Evolutionary conservation across 2,797 vertebrate genomes (phyloP).

Genomic region (Sebastolobus altivelis): DNA sequence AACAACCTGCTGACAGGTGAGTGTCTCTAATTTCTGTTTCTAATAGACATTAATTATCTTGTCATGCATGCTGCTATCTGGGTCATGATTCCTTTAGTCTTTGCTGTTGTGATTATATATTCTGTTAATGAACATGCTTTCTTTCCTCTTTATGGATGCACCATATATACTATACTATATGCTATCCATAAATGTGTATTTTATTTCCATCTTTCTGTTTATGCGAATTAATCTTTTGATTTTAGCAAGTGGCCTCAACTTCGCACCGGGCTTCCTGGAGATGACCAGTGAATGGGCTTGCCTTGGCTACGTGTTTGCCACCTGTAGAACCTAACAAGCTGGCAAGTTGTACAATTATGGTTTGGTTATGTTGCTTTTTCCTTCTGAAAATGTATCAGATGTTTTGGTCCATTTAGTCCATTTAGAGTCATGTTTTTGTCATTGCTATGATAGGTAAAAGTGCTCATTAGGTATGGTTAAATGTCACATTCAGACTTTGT

Average conservation of each 20-base stretch:
- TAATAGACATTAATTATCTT: not conserved
- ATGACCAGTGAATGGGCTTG: slow-evolving; percentile 50
- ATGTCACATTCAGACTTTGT: not conserved
- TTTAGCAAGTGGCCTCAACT: slow-evolving; percentile 39
- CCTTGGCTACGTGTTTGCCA: slow-evolving; percentile 9
- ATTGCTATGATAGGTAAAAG: not conserved
- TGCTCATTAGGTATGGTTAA: not conserved
- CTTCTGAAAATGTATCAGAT: slow-evolving; percentile 6
- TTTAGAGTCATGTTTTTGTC: not conserved
- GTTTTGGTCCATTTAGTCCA: not conserved
- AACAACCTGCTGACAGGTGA: slow-evolving; percentile 64
- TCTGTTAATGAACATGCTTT: not conserved
- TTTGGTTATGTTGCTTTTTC: not conserved
- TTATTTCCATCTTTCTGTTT: not conserved
- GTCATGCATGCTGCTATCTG: not conserved
- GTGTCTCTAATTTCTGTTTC: not conserved
- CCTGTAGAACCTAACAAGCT: slow-evolving; percentile 7
- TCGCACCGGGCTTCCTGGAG: slow-evolving; percentile 21
- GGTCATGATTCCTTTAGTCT: not conserved
- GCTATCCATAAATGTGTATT: not conserved
- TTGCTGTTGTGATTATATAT: not conserved
- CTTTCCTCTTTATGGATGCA: not conserved
- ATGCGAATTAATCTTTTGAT: not conserved
- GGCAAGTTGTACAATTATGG: not conserved
- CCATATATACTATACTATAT: not conserved